Base-by-base conservation (phyloP, 2,113 vertebrate species). In the Puntigrus tetrazona region DNA sequence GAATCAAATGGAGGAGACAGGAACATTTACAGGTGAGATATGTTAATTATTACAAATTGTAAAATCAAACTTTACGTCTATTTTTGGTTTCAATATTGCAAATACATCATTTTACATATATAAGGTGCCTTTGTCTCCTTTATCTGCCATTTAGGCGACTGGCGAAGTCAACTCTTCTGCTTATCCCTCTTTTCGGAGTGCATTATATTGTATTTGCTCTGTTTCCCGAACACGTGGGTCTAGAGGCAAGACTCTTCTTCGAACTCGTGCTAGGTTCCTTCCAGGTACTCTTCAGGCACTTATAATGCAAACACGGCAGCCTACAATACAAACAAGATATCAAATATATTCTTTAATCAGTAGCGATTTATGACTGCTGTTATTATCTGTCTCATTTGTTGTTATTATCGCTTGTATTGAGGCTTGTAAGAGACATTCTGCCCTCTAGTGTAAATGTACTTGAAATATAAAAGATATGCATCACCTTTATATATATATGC, bases 171-270 rank as follows among this genome's bases (percentile, higher is more conserved):
- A 95, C 95, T 0, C 90, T 95, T 84, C 93, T 96, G 87, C 94
- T 96, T 84, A 95, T 96, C 88, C 95, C 96, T 1, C 87, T 96
- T 55, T 95, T 97, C 7, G 95, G 96, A 75, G 92, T 96, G 83
- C 96, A 96, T 90, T 96, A 96, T 87, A 92, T 94, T 0, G 91
- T 96, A 20, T 97, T 97, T 27, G 95, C 95, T 78, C 94, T 97
- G 88, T 95, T 96, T 79, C 96, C 95, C 0, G 95, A 96, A 86
- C 94, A 95, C 0, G 93, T 96, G 88, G 95, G 94, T 76, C 92
- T 92, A 13, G 63, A 94, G 84, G 94, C 95, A 73, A 93, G 95
- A 27, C 93, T 96, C 2, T 94, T 95, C 83, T 94, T 96, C 85
- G 95, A 97, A 61, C 79, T 96, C 87, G 95, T 96, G 78, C 92